Conservation (phyloP, 2,113 vertebrate species). For the Gnathonemus longibarbis region DNA sequence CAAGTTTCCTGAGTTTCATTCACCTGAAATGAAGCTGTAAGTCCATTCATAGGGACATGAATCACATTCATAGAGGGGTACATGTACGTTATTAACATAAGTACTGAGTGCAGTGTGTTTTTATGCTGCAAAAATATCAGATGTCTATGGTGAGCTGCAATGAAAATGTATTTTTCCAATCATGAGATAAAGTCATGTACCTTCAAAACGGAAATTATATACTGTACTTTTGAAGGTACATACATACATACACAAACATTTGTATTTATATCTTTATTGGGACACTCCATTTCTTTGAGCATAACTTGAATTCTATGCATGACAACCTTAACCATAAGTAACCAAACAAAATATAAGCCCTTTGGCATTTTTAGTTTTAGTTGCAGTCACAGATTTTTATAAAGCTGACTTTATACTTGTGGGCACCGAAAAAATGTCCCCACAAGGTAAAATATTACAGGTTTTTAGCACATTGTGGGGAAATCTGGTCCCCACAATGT, state of each 20-base stretch:
- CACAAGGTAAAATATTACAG: neutral
- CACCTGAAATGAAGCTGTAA: neutral
- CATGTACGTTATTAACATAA: neutral
- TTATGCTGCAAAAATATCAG: neutral
- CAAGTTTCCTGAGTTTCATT: neutral
- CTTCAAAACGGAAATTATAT: neutral
- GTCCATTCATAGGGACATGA: neutral
- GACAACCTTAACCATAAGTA: neutral
- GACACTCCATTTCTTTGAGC: neutral
- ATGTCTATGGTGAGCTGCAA: neutral
- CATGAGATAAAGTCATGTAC: neutral
- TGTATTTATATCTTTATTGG: neutral
- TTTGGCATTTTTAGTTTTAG: neutral
- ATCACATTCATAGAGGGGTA: neutral
- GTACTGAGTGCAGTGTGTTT: neutral
- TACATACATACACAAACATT: neutral
- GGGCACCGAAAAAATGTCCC: neutral
- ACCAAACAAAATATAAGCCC: neutral
- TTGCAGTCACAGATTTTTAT: neutral
- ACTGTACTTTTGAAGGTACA: neutral
- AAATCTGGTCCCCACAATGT: neutral
- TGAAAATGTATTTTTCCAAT: neutral
- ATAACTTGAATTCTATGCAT: neutral
- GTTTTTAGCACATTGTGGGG: neutral
- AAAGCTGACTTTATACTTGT: neutral